Evolutionary conservation across 2,113 vertebrate genomes (phyloP).

Genomic region (Orycteropus afer): DNA sequence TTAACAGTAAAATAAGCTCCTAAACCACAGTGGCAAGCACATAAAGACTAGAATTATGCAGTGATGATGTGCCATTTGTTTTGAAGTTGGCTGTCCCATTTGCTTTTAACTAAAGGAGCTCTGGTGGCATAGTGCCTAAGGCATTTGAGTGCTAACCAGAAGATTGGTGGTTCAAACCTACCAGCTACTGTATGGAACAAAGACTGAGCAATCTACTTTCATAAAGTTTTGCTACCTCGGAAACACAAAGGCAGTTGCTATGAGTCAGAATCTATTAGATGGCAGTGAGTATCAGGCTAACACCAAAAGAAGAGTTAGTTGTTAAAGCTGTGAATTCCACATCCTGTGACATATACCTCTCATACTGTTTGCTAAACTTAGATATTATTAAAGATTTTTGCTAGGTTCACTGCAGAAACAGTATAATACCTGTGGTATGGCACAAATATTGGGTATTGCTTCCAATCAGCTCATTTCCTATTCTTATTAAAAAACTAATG

Average conservation of each 20-base stretch:
- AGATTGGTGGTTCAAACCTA: no score
- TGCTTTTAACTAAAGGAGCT: no score
- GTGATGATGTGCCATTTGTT: not conserved
- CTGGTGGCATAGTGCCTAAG: no score
- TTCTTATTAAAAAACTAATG: not conserved
- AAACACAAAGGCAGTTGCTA: no score
- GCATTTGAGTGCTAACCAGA: no score
- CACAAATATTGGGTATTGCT: conserved; percentile 27
- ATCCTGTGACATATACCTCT: not conserved
- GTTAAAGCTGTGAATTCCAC: conserved; percentile 45
- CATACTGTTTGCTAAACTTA: conserved; percentile 39
- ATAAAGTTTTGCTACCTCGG: no score
- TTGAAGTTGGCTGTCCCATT: conserved; percentile 44
- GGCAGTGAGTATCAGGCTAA: not conserved
- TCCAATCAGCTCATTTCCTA: not conserved
- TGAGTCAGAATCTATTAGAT: no score
- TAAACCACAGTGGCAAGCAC: conserved; percentile 18
- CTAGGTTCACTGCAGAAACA: not conserved
- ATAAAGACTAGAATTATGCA: conserved; percentile 63
- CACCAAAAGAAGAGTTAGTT: conserved; percentile 49
- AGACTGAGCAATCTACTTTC: no score
- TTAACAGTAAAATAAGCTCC: conserved; percentile 67
- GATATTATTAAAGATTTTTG: conserved; percentile 31
- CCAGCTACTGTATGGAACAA: no score
- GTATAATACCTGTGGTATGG: not conserved